Percentiles rank a stretch among this genome's conserved stretches.
These are phyloP conservation scores for Crocodylus rhombifer DNA, from an alignment of 2,797 vertebrate species.

Conservation along the genomic window DNA sequence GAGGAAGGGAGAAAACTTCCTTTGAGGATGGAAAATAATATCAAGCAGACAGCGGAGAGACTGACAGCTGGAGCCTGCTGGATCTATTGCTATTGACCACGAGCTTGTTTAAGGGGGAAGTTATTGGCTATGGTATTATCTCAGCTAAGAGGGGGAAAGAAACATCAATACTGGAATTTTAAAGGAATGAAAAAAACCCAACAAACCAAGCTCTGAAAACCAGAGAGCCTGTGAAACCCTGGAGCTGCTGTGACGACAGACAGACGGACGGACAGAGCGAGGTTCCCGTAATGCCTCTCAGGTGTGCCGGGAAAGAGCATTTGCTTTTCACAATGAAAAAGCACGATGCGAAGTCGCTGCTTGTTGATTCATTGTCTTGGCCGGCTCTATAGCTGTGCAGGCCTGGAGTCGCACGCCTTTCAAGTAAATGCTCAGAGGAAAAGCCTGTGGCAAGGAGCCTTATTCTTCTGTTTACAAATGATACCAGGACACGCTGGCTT, in stretches of 20 bases:
- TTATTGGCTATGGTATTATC: conserved; percentile 23
- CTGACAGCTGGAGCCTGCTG: conserved; percentile 19
- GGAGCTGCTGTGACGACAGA: background rate
- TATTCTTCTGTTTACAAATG: background rate
- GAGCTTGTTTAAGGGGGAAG: conserved; percentile 29
- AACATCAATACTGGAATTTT: conserved; percentile 43
- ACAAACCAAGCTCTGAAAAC: background rate
- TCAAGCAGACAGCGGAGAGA: conserved; percentile 12
- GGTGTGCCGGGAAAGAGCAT: conserved; percentile 1
- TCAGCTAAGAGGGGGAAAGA: conserved; percentile 28
- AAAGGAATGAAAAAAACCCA: background rate
- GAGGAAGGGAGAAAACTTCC: background rate
- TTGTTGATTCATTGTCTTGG: conserved; percentile 1
- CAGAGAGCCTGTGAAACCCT: conserved; percentile 29
- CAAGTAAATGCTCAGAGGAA: conserved; percentile 32
- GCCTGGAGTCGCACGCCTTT: background rate
- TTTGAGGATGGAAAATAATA: background rate
- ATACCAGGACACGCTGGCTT: background rate
- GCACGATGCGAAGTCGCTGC: conserved; percentile 14
- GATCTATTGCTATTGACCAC: conserved; percentile 36
- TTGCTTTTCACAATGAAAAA: conserved; percentile 40
- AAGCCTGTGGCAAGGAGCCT: background rate
- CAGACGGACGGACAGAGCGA: background rate
- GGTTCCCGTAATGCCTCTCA: background rate
- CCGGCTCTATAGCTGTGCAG: background rate